phyloP scores from a whole-genome alignment of 2,888 invertebrate species.

The Apoderus coryli region DNA sequence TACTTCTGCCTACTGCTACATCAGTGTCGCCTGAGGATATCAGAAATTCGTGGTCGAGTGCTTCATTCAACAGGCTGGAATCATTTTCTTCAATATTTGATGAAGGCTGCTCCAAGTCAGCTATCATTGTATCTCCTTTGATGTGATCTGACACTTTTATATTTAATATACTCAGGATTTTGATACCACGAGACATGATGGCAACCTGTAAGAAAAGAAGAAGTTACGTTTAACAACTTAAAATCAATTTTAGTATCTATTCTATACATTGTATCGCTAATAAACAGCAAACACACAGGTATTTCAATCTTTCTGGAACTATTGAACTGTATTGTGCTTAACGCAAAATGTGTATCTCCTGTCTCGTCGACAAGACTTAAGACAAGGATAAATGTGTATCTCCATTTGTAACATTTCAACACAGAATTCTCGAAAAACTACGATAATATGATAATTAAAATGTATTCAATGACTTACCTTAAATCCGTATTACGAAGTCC shows the following conservation, averaged over 20 bases:
- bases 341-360: conserved; percentile 3
- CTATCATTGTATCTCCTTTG: conserved; percentile 3
- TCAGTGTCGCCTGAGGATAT: conserved; percentile 1
- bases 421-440: conserved; percentile 1
- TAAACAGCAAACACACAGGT: conserved; percentile 1
- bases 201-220: conserved; percentile 2
- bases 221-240: conserved; percentile 1
- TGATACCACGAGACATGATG: conserved; percentile 1
- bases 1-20: conserved; percentile 2
- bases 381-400: conserved; percentile 1
- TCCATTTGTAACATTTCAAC: no score
- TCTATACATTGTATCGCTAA: no score
- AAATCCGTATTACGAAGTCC: conserved; percentile 1
- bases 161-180: conserved; percentile 3
- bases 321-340: conserved; percentile 2
- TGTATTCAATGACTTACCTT: conserved; percentile 1
- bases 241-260: no score
- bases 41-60: conserved; percentile 2
- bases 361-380: background rate
- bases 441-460: conserved; percentile 2
- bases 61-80: conserved; percentile 2
- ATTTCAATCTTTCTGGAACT: background rate
- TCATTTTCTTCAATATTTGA: conserved; percentile 1
- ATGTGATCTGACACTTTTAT: conserved; percentile 2
- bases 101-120: conserved; percentile 1